A percentile compares a stretch with the other conserved stretches of the same genome.
phyloP scores from a whole-genome alignment of 64 coral and sea anemone species.

The Montipora sp. region DNA sequence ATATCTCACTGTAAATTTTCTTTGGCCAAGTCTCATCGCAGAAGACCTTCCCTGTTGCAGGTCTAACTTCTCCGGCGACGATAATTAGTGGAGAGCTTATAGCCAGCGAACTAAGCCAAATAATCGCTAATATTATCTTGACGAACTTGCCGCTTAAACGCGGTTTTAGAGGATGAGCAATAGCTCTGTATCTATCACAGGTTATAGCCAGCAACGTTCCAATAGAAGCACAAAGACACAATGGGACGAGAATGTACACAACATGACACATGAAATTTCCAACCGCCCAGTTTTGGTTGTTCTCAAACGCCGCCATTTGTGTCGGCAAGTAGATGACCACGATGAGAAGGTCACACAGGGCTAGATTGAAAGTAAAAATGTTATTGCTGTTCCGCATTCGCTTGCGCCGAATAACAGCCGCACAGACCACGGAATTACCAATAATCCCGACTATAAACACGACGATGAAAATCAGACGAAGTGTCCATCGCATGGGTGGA shows the following conservation, averaged over 20 bases:
- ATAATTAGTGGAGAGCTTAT: slow-evolving; percentile 75
- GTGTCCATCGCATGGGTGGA: slow-evolving; percentile 62
- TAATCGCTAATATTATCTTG: slow-evolving; percentile 59
- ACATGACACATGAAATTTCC: slow-evolving; percentile 88
- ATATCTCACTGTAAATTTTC: slow-evolving; percentile 32
- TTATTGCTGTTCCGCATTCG: slow-evolving; percentile 89
- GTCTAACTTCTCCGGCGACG: slow-evolving; percentile 57
- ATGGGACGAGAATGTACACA: slow-evolving; percentile 83
- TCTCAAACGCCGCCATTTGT: slow-evolving; percentile 96
- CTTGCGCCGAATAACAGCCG: slow-evolving; percentile 76
- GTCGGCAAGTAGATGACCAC: slow-evolving; percentile 86
- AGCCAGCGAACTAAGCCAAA: slow-evolving; percentile 77
- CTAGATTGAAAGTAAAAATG: slow-evolving; percentile 92
- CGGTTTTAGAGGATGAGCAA: slow-evolving; percentile 79
- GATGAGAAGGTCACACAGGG: slow-evolving; percentile 83
- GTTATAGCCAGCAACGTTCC: slow-evolving; percentile 85
- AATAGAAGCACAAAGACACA: slow-evolving; percentile 81
- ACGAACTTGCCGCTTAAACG: slow-evolving; percentile 61
- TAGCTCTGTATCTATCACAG: slow-evolving; percentile 84
- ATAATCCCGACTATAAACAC: slow-evolving; percentile 77
- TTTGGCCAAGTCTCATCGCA: slow-evolving; percentile 77
- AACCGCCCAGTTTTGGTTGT: slow-evolving; percentile 90
- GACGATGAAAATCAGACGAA: slow-evolving; percentile 76
- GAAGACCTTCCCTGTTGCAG: slow-evolving; percentile 59
- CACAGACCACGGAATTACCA: slow-evolving; percentile 85